phyloP scores from a whole-genome alignment of 2,797 vertebrate genomes.

The Austrolebias charrua region DNA sequence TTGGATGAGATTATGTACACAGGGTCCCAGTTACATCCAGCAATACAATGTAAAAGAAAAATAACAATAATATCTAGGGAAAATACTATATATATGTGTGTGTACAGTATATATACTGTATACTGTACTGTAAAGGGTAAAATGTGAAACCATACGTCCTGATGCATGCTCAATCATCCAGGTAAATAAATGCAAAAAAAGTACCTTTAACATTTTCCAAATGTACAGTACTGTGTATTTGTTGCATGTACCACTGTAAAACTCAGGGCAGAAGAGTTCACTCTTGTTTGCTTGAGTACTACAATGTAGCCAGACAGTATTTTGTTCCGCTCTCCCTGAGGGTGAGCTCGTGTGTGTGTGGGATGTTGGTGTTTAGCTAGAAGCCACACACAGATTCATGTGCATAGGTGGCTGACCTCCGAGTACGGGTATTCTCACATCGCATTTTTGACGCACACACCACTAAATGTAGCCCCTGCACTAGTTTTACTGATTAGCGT shows the following conservation, averaged over 20 bases:
- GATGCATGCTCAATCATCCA: too few species aligned
- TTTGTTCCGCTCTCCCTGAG: conserved; percentile 51
- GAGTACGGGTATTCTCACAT: conserved; percentile 48
- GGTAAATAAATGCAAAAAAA: too few species aligned
- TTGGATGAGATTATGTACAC: too few species aligned
- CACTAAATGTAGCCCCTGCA: conserved; percentile 35
- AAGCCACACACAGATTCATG: conserved; percentile 23
- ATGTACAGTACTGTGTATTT: too few species aligned
- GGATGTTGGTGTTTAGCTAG: conserved; percentile 13
- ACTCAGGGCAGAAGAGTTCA: conserved; percentile 45
- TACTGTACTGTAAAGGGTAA: too few species aligned
- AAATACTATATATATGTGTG: too few species aligned
- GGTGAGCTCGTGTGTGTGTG: neutral
- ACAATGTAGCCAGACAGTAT: conserved; percentile 67
- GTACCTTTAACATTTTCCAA: conserved; percentile 15
- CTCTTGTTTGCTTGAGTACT: conserved; percentile 37
- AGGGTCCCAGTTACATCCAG: too few species aligned
- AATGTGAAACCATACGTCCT: conserved; percentile 3
- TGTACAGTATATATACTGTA: too few species aligned
- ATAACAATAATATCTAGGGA: too few species aligned
- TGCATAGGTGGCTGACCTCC: conserved; percentile 47
- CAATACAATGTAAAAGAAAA: too few species aligned
- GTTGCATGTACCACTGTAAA: conserved; percentile 15
- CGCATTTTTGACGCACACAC: conserved; percentile 16
- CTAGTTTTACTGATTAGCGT: conserved; percentile 38